Evolutionary conservation across 2,113 vertebrate species (phyloP).

Genomic region (Arvicanthis niloticus): DNA sequence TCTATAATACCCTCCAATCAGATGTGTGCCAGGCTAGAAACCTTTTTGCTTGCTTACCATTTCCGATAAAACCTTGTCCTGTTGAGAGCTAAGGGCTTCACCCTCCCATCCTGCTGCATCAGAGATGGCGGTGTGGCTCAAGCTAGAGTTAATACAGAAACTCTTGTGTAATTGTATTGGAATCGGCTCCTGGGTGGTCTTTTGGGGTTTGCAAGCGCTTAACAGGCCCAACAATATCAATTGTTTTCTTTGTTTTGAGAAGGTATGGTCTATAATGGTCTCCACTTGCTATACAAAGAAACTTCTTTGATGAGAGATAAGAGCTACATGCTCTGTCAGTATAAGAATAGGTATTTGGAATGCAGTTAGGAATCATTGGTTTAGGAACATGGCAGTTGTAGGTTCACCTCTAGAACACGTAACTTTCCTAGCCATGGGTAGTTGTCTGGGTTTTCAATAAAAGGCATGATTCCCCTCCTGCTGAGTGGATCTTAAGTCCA

Average conservation of each 20-base stretch:
- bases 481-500: not conserved
- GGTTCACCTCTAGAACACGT: not conserved
- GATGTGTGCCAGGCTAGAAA: too few relatives aligned
- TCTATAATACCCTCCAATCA: too few relatives aligned
- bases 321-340: not conserved
- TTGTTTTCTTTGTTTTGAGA: not conserved
- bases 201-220: not conserved
- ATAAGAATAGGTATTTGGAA: not conserved
- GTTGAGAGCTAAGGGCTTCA: too few relatives aligned
- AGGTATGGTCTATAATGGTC: not conserved
- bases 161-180: too few relatives aligned
- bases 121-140: too few relatives aligned
- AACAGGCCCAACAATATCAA: not conserved
- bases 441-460: not conserved
- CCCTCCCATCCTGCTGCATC: too few relatives aligned
- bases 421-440: not conserved
- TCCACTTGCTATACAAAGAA: not conserved
- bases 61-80: too few relatives aligned
- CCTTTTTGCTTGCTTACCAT: too few relatives aligned
- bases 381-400: not conserved
- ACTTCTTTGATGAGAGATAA: not conserved
- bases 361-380: not conserved
- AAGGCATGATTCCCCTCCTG: not conserved
- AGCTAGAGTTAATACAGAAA: too few relatives aligned
- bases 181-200: too few relatives aligned